A percentile compares a stretch with the other conserved stretches of the same genome.
phyloP scores from a whole-genome alignment of 2,888 invertebrate species.

The Pammene fasciana region DNA sequence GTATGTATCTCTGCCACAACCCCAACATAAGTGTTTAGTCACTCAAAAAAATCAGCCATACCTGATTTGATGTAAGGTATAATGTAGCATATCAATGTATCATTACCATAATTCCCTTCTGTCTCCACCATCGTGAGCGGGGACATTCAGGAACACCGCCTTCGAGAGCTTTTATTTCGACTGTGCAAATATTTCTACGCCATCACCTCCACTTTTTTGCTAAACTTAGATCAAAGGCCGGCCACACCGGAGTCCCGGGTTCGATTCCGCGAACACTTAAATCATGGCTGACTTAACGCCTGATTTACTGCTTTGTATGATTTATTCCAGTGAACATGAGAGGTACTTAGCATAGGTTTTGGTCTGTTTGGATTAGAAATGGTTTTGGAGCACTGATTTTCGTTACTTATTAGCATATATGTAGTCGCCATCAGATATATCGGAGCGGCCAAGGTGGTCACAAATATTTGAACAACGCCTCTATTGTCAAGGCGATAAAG shows the following conservation, averaged over 20 bases:
- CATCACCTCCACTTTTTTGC: slow-evolving; percentile 21
- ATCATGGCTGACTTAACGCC: slow-evolving; percentile 42
- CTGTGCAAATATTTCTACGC: slow-evolving; percentile 3
- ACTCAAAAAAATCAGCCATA: too few relatives aligned
- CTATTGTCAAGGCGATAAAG: too few relatives aligned
- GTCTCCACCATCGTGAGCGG: too few relatives aligned
- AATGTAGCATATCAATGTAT: too few relatives aligned
- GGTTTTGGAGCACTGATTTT: not conserved
- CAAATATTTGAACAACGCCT: too few relatives aligned
- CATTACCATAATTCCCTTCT: too few relatives aligned
- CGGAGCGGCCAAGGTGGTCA: too few relatives aligned
- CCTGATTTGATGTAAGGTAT: too few relatives aligned
- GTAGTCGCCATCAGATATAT: too few relatives aligned
- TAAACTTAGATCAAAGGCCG: slow-evolving; percentile 35
- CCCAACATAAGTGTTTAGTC: too few relatives aligned
- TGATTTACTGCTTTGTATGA: slow-evolving; percentile 43
- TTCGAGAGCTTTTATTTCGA: not conserved
- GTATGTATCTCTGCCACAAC: too few relatives aligned
- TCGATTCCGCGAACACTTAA: slow-evolving; percentile 45
- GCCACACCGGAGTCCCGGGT: slow-evolving; percentile 29
- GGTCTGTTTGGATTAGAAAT: not conserved
- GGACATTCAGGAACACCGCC: too few relatives aligned
- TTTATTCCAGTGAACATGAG: slow-evolving; percentile 40
- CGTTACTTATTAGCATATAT: slow-evolving; percentile 2
- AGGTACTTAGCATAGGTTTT: slow-evolving; percentile 28